Percentiles rank a stretch among this genome's conserved stretches.
Evolutionary conservation across 2,888 invertebrate genomes (phyloP).

Genomic region (Campoletis raptor): DNA sequence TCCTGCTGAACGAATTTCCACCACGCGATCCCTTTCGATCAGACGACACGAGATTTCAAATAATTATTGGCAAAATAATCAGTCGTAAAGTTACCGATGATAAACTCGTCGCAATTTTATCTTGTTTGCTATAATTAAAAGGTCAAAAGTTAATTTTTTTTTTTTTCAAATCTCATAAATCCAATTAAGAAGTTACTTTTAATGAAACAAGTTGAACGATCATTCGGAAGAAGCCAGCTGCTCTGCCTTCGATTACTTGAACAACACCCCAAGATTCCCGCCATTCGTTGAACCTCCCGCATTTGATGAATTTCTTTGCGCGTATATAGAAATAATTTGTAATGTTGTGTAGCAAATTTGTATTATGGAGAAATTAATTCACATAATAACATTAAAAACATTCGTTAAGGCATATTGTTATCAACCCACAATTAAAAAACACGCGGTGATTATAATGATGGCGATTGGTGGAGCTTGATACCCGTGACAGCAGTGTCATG

Average conservation of each 20-base stretch:
- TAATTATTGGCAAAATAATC: too few species aligned
- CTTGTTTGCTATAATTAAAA: too few species aligned
- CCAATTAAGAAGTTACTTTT: too few species aligned
- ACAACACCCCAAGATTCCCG: not conserved
- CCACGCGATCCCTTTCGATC: not conserved
- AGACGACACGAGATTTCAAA: not conserved
- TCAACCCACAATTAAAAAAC: not conserved
- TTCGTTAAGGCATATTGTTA: not conserved
- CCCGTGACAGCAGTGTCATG: not conserved
- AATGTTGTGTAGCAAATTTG: not conserved
- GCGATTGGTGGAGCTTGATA: not conserved
- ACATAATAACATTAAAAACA: not conserved
- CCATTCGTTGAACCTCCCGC: not conserved
- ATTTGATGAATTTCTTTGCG: not conserved
- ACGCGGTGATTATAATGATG: not conserved
- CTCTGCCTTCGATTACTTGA: not conserved
- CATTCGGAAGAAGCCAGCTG: not conserved
- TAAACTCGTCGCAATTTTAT: too few species aligned
- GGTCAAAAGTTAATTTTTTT: too few species aligned
- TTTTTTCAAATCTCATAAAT: too few species aligned
- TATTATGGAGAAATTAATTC: not conserved
- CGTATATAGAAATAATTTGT: not conserved
- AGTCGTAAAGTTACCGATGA: too few species aligned
- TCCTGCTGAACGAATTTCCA: not conserved
- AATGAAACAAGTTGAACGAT: not conserved